Percentiles rank a stretch among this genome's conserved stretches.
phyloP scores from a whole-genome alignment of 1,140 invertebrate genomes.

The Laupala kohalensis region DNA sequence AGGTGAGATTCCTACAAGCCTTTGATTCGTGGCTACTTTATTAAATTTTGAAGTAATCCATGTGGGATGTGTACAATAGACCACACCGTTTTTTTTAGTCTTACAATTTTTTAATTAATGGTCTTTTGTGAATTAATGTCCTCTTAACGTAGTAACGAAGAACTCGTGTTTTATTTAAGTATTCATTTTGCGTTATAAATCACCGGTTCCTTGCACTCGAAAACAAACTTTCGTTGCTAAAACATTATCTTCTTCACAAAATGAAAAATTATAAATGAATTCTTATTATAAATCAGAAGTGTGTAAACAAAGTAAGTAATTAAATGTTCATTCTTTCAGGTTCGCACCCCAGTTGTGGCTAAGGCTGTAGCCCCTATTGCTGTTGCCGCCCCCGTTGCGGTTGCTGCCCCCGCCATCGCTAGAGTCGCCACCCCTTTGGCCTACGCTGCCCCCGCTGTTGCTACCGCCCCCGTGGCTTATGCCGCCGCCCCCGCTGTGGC shows the following conservation, averaged over 20 bases:
- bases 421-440: constrained; percentile 3
- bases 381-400: constrained; percentile 15
- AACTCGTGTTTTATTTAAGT: neutral
- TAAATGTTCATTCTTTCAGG: neutral
- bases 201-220: neutral
- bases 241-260: neutral
- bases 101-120: neutral
- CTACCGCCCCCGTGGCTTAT: constrained; percentile 16
- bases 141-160: neutral
- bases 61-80: neutral
- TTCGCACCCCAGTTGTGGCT: constrained; percentile 18
- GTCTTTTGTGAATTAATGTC: no score
- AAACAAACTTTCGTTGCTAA: neutral
- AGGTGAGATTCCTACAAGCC: neutral
- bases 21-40: neutral
- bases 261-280: no score
- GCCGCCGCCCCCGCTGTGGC: constrained; percentile 22
- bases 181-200: neutral
- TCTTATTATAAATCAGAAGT: neutral
- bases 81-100: neutral
- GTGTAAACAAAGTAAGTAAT: neutral
- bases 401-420: constrained; percentile 1
- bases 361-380: constrained; percentile 20
- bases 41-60: neutral
- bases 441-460: neutral